Conservation (phyloP, 2,888 invertebrate species). For the Apomyelois bistriatella region DNA sequence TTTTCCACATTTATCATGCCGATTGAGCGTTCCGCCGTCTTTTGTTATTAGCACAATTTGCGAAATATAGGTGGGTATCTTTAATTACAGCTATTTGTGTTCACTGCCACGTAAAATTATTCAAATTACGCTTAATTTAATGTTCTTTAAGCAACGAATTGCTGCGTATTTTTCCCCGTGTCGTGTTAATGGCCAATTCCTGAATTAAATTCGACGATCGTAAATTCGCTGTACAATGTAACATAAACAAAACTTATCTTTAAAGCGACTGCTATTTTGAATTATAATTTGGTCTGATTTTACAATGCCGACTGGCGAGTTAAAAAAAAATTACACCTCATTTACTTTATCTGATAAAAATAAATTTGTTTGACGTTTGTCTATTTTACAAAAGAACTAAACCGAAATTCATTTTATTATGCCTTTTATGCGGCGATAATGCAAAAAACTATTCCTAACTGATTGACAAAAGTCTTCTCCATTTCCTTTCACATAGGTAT, state of each 20-base stretch:
- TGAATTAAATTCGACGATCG: constrained; percentile 62
- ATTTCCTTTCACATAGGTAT: too few relatives aligned
- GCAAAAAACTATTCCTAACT: too few relatives aligned
- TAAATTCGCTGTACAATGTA: constrained; percentile 55
- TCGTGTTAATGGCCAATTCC: constrained; percentile 62
- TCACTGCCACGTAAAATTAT: constrained; percentile 70
- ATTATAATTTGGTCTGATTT: constrained; percentile 41
- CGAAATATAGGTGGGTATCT: constrained; percentile 44
- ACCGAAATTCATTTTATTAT: too few relatives aligned
- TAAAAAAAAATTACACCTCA: constrained; percentile 18
- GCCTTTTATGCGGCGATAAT: too few relatives aligned
- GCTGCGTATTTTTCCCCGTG: constrained; percentile 57
- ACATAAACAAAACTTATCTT: constrained; percentile 68
- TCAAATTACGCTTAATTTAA: constrained; percentile 70
- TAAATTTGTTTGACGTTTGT: too few relatives aligned
- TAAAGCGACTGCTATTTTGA: constrained; percentile 49
- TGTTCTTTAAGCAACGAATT: constrained; percentile 65
- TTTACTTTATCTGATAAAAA: too few relatives aligned
- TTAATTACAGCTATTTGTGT: constrained; percentile 69
- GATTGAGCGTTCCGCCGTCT: constrained; percentile 29
- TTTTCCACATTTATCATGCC: constrained; percentile 13
- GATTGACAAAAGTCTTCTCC: too few relatives aligned
- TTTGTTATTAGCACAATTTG: constrained; percentile 40
- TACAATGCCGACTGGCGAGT: constrained; percentile 32
- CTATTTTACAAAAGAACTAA: too few relatives aligned